A percentile compares a stretch with the other conserved stretches of the same genome.
These are phyloP conservation scores for Vollenhovia emeryi DNA, from an alignment of 1,140 invertebrate genomes.

Conservation along the genomic window DNA sequence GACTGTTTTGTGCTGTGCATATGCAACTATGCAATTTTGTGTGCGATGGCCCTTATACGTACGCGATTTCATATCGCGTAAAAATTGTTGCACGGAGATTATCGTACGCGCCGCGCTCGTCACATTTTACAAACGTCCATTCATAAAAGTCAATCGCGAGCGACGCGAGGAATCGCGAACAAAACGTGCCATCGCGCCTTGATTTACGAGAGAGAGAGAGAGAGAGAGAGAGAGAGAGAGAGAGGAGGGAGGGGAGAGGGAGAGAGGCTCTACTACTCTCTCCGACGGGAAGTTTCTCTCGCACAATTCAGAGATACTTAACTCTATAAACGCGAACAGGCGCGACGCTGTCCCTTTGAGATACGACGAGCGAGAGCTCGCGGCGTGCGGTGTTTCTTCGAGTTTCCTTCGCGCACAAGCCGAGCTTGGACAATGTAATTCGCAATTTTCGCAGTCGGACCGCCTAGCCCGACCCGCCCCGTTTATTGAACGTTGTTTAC, in stretches of 20 bases:
- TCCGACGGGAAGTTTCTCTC: neutral
- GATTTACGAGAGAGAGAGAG: neutral
- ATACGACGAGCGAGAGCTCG: neutral
- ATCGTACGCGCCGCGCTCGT: neutral
- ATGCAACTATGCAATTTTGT: too few species aligned
- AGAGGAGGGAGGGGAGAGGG: neutral
- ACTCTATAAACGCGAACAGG: constrained; percentile 25
- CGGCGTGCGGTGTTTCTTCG: neutral
- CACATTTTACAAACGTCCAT: neutral
- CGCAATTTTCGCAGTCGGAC: neutral
- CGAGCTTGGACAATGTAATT: constrained; percentile 24
- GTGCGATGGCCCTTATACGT: too few species aligned
- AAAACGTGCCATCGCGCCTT: neutral
- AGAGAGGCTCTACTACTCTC: neutral
- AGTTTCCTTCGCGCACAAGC: neutral
- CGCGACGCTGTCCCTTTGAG: neutral
- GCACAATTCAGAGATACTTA: constrained; percentile 35
- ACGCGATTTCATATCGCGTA: too few species aligned
- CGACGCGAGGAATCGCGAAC: neutral
- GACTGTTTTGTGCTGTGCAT: too few species aligned
- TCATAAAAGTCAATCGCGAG: constrained; percentile 11
- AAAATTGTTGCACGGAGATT: neutral
- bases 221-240: neutral
- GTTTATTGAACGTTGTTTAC: neutral
- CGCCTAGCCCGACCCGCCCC: neutral